Base-by-base conservation (phyloP, 2,888 invertebrate species). In the Pseudococcus longispinus region DNA sequence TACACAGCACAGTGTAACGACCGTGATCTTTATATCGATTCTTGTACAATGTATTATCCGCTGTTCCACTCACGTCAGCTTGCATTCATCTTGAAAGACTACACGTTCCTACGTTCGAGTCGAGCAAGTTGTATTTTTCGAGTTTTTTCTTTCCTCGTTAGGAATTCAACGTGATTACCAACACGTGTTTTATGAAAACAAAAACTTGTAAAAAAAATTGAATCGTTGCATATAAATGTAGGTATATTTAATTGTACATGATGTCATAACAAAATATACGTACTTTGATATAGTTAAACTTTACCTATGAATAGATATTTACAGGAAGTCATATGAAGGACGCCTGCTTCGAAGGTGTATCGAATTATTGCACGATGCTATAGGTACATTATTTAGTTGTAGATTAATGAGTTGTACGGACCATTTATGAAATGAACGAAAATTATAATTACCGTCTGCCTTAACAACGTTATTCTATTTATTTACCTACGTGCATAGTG, bases 251-350 rank as follows among this genome's bases (percentile, higher is more conserved):
- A 11, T 29, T 29, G 65, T 6, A 37, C 9, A 65, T 26, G 9
- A 15, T 26, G 4, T 26, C 26, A 11, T 11, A 23, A 26, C 5
- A 65, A 13, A 23, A 26, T 26, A 26, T 65, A 23, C 11, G 37
- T 65, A 65, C 4, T 37, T 37, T 9, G 37, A 37, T 37, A 26
- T 26, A 26, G 11, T 9, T 65, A 65, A 13, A 70, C 26, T 70
- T 32, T 29, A n/a, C n/a, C n/a, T n/a, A 29, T 29, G 29, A 29
- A 70, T 70, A 37, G 37, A 37, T 37, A 37, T 37, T 5, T 37
- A 70, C 70, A 70, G 70, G 70, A 70, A 70, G 29, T 29, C 15
- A 29, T 65, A 26, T 29, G 70, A 70, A 70, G 70, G 70, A 70
- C 70, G 29, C 18, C 70, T 70, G 70, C 70, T 70, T 70, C 29